Conservation (phyloP, 2,113 vertebrate species). For the Polypterus senegalus region DNA sequence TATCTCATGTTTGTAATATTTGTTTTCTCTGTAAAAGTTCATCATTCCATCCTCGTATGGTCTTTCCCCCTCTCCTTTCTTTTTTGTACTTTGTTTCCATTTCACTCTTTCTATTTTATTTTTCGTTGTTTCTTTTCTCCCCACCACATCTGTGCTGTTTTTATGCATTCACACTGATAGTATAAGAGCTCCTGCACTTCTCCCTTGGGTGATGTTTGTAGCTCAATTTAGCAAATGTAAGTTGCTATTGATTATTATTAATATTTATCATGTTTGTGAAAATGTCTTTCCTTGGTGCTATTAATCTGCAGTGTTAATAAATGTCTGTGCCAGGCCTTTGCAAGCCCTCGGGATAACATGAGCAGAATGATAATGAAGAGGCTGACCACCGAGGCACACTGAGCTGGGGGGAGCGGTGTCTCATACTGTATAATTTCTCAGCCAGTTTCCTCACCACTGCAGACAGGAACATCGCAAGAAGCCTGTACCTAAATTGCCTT, state of each 20-base stretch:
- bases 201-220: constrained; percentile 50
- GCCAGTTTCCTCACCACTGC: no score
- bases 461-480: no score
- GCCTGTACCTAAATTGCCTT: no score
- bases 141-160: constrained; percentile 1
- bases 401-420: neutral
- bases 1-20: no score
- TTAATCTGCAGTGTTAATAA: constrained; percentile 80
- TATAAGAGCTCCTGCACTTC: constrained; percentile 3
- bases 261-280: constrained; percentile 78
- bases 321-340: constrained; percentile 45
- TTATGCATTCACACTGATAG: no score
- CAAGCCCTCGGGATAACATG: constrained; percentile 44
- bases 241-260: constrained; percentile 84
- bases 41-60: no score
- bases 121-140: neutral
- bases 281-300: constrained; percentile 61
- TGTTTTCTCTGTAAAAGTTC: no score
- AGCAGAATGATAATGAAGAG: constrained; percentile 58
- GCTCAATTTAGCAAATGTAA: constrained; percentile 61
- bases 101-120: neutral
- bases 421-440: no score
- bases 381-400: constrained; percentile 32
- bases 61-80: constrained; percentile 21
- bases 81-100: constrained; percentile 24